Conservation (phyloP, 2,888 invertebrate genomes). For the Ophraella communa region DNA sequence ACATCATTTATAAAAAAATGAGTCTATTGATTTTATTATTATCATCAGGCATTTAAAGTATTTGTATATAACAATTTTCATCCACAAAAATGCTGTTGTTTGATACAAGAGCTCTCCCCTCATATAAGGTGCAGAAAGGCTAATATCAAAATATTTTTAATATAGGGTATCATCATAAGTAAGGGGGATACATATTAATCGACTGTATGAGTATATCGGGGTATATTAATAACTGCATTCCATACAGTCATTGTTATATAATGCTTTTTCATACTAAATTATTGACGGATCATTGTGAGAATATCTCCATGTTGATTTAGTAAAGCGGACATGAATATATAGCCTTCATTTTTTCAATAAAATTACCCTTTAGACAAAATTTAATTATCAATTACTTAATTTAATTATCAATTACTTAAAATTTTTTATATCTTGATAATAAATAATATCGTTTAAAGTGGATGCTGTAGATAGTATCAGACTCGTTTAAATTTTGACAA, state of each 20-base stretch:
- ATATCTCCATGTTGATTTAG: too few relatives aligned
- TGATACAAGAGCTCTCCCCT: conserved; percentile 20
- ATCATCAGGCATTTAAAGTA: conserved; percentile 23
- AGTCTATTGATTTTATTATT: neutral
- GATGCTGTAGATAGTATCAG: too few relatives aligned
- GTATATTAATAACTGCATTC: conserved; percentile 47
- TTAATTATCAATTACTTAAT: too few relatives aligned
- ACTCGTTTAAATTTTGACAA: too few relatives aligned
- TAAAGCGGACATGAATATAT: too few relatives aligned
- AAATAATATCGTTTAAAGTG: too few relatives aligned
- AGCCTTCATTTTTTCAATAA: too few relatives aligned
- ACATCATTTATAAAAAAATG: too few relatives aligned
- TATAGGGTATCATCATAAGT: conserved; percentile 42
- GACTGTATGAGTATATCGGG: conserved; percentile 39
- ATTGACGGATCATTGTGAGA: conserved; percentile 3
- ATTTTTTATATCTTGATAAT: too few relatives aligned
- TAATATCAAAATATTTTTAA: conserved; percentile 45
- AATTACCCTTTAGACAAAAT: too few relatives aligned
- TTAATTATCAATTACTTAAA: too few relatives aligned
- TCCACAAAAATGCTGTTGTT: conserved; percentile 26
- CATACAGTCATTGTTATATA: conserved; percentile 36
- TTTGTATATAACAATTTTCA: conserved; percentile 12
- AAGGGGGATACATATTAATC: conserved; percentile 32
- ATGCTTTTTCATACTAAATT: conserved; percentile 7
- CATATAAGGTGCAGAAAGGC: conserved; percentile 30